Evolutionary conservation across 2,113 vertebrate species (phyloP).

Genomic region (Vidua macroura): DNA sequence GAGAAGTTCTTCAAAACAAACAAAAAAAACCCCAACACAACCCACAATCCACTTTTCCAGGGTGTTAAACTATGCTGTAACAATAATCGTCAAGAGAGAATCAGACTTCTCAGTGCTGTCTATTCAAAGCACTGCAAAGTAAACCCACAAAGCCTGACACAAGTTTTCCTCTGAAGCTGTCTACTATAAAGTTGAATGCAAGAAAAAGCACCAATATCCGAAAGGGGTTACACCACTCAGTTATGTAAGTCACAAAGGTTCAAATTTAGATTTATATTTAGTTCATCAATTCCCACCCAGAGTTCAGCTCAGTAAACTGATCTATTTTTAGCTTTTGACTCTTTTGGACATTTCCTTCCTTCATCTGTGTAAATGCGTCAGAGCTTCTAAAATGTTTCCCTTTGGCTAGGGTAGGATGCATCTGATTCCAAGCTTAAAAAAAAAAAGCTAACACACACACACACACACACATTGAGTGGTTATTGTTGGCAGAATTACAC

Average conservation of each 20-base stretch:
- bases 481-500: not conserved
- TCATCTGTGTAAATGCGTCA: conserved; percentile 58
- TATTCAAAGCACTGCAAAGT: not conserved
- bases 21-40: not conserved
- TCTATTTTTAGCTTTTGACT: conserved; percentile 59
- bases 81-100: not conserved
- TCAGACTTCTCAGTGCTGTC: not conserved
- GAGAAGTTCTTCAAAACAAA: not conserved
- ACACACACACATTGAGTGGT: not conserved
- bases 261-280: conserved; percentile 52
- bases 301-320: conserved; percentile 46
- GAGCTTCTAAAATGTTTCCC: conserved; percentile 55
- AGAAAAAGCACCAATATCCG: not conserved
- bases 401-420: conserved; percentile 43
- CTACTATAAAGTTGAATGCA: not conserved
- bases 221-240: not conserved
- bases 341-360: conserved; percentile 66
- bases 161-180: not conserved
- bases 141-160: not conserved
- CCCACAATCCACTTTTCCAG: not conserved
- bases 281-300: conserved; percentile 10
- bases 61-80: not conserved
- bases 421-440: conserved; percentile 40
- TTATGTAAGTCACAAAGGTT: conserved; percentile 28
- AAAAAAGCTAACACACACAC: not conserved